phyloP scores from a whole-genome alignment of 2,888 invertebrate species.

The Zaprionus lineosus region DNA sequence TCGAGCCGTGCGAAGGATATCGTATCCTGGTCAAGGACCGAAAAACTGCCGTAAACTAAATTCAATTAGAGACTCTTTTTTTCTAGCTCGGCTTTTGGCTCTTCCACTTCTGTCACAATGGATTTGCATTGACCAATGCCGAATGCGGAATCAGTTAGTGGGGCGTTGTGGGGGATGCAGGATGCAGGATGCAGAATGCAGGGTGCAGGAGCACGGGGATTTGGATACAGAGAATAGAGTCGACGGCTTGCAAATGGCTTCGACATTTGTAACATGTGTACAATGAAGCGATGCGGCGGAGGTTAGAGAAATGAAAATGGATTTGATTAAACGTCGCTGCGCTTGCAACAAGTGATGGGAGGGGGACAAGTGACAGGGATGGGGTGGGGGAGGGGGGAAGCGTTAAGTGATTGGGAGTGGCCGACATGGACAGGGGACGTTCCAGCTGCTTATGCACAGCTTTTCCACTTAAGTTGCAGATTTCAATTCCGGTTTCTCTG shows the following conservation, averaged over 20 bases:
- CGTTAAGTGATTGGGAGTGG: conserved; percentile 36
- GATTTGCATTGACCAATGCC: conserved; percentile 55
- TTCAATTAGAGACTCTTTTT: conserved; percentile 61
- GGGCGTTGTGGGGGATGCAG: conserved; percentile 1
- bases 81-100: conserved; percentile 17
- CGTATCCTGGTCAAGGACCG: conserved; percentile 49
- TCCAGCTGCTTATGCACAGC: conserved; percentile 15
- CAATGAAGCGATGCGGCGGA: conserved; percentile 22
- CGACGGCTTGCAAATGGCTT: conserved; percentile 27
- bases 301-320: conserved; percentile 37
- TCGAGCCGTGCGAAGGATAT: conserved; percentile 1
- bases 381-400: background rate
- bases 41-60: conserved; percentile 64
- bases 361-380: conserved; percentile 16
- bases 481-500: conserved; percentile 2
- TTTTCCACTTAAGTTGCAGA: conserved; percentile 1
- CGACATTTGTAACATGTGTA: conserved; percentile 62
- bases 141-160: background rate
- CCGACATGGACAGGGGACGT: background rate
- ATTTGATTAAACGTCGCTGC: conserved; percentile 64
- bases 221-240: background rate
- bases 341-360: conserved; percentile 65
- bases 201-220: no score
- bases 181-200: no score
- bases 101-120: conserved; percentile 56